Evolutionary conservation across 1,140 invertebrate genomes (phyloP), one percentile per base, ranked within the genome.

Genomic region (Drosophila ogumai): DNA sequence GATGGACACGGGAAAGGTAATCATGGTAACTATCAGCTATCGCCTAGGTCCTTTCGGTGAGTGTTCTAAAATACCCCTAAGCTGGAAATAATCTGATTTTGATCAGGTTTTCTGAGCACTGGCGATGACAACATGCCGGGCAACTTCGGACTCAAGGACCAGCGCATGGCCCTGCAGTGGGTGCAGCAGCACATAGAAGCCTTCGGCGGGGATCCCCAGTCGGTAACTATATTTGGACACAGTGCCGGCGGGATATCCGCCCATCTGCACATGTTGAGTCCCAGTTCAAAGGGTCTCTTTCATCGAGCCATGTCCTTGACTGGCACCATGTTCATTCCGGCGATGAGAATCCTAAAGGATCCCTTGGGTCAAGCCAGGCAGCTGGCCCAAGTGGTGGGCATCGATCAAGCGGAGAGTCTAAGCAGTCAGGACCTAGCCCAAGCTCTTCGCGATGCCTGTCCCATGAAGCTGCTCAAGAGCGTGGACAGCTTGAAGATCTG

Each of bases 201-300:
- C 17, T 98, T 98, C 86, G 96, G 96, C 22, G 97, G 96, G 1
- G 94, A 96, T 92, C 94, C 95, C 0, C 85, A 95, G 3, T 94
- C 94, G 74, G 94, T 98, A 0, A 97, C 97, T 0, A 91, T 98
- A n/a, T 95, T 97, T 76, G 97, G 97, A 0, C 94, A 96, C 68
- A 94, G 93, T 56, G 95, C 95, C 3, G 96, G 96, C 1, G 94
- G 93, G 5, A 93, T 94, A 57, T 93, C 94, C 58, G 94, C 94
- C 36, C 88, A 94, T 22, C 64, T 80, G 9, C 90, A 85, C 32
- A 75, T 87, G 77, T 13, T 91, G 0, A 91, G 75, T 28, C 54
- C 61, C 0, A 60, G 22, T 8, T 76, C 85, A 1, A 85, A 79
- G 17, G 90, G 90, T 79, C 74, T 94, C 8, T 95, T 95, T 68